Evolutionary conservation across 2,888 invertebrate genomes (phyloP), one percentile per base, ranked within the genome.

Genomic region (Agonopterix heracliana): DNA sequence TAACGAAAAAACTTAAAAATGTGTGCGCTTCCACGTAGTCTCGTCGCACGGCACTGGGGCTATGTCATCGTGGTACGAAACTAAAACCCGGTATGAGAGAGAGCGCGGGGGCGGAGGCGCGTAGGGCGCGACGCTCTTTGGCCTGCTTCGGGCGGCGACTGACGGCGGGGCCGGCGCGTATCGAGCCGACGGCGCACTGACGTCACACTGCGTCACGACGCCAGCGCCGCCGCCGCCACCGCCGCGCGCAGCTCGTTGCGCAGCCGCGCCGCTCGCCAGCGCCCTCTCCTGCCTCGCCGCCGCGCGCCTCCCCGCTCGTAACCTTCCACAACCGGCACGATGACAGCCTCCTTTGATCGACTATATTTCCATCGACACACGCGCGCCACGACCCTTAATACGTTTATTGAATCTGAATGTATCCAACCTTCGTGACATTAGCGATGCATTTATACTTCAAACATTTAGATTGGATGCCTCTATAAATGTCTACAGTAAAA

Each of bases 181-280:
- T 90, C 87, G 90, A 91, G 90, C 89, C 91, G 90, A 90, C 90
- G 89, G 90, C 90, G 86, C 90, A 90, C 90, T 91, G 91, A 91
- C 91, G 91, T 92, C 91, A 92, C 90, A 91, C 92, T 91, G 91
- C 91, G 90, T 90, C 90, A 88, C 90, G 82, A 83, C 82, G 84
- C 80, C 81, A 81, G 81, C 86, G 84, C 83, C 81, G 84, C 83
- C 81, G 74, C 76, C 64, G 69, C 71, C 71, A 66, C 60, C 74
- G 74, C 60, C 76, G 78, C 83, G 77, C 82, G 79, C 80, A 78
- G 52, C 72, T 61, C 57, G 59, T 56, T 57, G 64, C 59, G 54
- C 47, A 44, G 56, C 51, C 67, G 64, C 63, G 66, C 71, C 71
- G 60, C 61, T 55, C 61, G 54, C 26, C 26, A 26, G 26, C 26